These are phyloP conservation scores for Drosophila ambigua DNA, from an alignment of 1,140 invertebrate genomes.

Conservation along the genomic window DNA sequence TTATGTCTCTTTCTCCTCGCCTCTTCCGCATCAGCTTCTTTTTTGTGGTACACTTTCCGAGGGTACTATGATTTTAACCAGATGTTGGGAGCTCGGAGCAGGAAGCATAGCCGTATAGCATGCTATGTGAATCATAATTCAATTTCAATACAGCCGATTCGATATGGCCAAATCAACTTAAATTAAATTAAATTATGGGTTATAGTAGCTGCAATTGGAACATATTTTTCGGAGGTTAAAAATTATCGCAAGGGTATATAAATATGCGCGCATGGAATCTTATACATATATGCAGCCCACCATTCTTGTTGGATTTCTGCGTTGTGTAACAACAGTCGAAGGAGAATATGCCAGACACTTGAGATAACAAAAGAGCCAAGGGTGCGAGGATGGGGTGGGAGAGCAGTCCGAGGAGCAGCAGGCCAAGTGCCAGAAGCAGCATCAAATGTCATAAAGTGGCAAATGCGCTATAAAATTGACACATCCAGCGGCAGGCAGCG, in stretches of 20 bases:
- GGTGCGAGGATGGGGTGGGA: slow-evolving; percentile 19
- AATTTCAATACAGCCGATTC: too few species aligned
- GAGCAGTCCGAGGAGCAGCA: background rate
- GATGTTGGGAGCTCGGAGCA: too few species aligned
- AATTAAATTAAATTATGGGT: too few species aligned
- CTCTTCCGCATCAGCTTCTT: slow-evolving; percentile 9
- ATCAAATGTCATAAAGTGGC: slow-evolving; percentile 70
- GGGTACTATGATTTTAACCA: too few species aligned
- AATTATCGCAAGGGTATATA: too few species aligned
- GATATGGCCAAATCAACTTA: too few species aligned
- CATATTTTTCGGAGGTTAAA: too few species aligned
- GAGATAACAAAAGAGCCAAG: slow-evolving; percentile 66
- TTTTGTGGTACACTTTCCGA: slow-evolving; percentile 4
- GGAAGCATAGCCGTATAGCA: too few species aligned
- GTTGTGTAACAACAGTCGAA: slow-evolving; percentile 35
- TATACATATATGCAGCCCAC: too few species aligned
- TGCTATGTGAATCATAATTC: too few species aligned
- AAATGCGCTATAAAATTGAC: slow-evolving; percentile 74
- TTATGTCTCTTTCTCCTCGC: slow-evolving; percentile 9
- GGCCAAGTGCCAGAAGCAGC: slow-evolving; percentile 15
- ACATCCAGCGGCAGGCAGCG: slow-evolving; percentile 52
- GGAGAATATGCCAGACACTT: slow-evolving; percentile 61
- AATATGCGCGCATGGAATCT: too few species aligned
- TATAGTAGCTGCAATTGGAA: too few species aligned
- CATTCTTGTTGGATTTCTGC: background rate